These are phyloP conservation scores for Hippocampus guttulatus DNA, from an alignment of 2,113 vertebrate species.

Conservation along the genomic window DNA sequence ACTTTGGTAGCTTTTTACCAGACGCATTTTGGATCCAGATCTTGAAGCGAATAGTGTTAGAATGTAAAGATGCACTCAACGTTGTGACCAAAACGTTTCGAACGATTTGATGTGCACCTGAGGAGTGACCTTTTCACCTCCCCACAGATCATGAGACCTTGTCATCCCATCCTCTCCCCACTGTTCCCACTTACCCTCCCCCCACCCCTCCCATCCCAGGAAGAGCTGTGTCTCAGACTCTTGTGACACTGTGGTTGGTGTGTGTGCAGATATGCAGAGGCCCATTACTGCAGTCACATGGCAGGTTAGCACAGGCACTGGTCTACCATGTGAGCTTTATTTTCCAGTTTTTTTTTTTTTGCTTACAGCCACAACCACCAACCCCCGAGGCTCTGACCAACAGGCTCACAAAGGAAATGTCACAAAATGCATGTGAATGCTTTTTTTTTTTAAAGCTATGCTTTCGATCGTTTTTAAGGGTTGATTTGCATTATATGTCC, in stretches of 20 bases:
- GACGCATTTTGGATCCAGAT: neutral
- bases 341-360: slow-evolving; percentile 69
- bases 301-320: slow-evolving; percentile 57
- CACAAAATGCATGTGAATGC: slow-evolving; percentile 3
- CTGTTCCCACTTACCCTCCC: neutral
- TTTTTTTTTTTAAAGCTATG: neutral
- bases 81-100: neutral
- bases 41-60: neutral
- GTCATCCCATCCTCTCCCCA: slow-evolving; percentile 32
- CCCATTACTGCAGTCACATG: slow-evolving; percentile 75
- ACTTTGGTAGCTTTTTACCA: neutral
- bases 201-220: slow-evolving; percentile 17
- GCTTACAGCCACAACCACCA: slow-evolving; percentile 32
- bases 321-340: slow-evolving; percentile 70
- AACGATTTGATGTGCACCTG: slow-evolving; percentile 48
- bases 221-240: slow-evolving; percentile 55
- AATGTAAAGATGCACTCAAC: neutral
- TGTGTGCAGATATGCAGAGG: slow-evolving; percentile 32
- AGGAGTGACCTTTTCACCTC: slow-evolving; percentile 50
- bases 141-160: slow-evolving; percentile 56
- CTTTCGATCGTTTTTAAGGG: too few relatives aligned
- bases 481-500: neutral
- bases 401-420: slow-evolving; percentile 33
- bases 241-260: slow-evolving; percentile 64
- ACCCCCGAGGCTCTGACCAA: slow-evolving; percentile 34